phyloP scores from a whole-genome alignment of 2,113 vertebrate genomes.

The Rhinolophus sinicus region DNA sequence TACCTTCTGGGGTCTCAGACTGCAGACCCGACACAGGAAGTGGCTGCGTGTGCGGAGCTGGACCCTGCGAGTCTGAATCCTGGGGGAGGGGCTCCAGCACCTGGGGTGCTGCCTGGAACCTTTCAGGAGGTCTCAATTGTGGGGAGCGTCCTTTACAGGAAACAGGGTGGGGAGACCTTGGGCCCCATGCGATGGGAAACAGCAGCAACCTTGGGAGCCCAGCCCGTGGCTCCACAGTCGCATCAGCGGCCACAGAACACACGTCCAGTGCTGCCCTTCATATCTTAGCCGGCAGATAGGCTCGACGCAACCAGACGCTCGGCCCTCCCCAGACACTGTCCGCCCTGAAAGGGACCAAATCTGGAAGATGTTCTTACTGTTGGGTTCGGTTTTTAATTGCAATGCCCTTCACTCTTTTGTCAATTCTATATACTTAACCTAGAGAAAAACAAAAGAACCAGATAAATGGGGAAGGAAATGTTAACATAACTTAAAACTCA shows the following conservation, averaged over 20 bases:
- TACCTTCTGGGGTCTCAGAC: constrained; percentile 49
- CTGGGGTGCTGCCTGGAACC: not conserved
- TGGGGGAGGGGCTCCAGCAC: not conserved
- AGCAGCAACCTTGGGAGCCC: not conserved
- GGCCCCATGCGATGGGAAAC: no score
- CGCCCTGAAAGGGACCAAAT: not conserved
- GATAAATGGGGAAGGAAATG: not conserved
- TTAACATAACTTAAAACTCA: not conserved
- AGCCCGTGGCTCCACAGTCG: not conserved
- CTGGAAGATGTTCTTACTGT: constrained; percentile 25
- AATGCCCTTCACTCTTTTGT: constrained; percentile 20
- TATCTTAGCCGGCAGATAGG: not conserved
- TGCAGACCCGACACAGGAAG: not conserved
- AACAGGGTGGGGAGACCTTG: no score
- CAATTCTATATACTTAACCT: constrained; percentile 25
- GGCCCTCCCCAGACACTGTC: not conserved
- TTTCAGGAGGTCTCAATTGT: not conserved
- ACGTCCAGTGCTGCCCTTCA: accelerated
- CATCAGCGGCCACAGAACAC: not conserved
- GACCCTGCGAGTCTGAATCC: not conserved
- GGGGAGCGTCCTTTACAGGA: not conserved
- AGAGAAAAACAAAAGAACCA: not conserved
- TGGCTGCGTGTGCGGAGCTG: not conserved
- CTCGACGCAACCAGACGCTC: not conserved
- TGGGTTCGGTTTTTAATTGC: constrained; percentile 65